These are phyloP conservation scores for Ptychochromis oligacanthus DNA, from an alignment of 2,113 vertebrate genomes.

Conservation along the genomic window DNA sequence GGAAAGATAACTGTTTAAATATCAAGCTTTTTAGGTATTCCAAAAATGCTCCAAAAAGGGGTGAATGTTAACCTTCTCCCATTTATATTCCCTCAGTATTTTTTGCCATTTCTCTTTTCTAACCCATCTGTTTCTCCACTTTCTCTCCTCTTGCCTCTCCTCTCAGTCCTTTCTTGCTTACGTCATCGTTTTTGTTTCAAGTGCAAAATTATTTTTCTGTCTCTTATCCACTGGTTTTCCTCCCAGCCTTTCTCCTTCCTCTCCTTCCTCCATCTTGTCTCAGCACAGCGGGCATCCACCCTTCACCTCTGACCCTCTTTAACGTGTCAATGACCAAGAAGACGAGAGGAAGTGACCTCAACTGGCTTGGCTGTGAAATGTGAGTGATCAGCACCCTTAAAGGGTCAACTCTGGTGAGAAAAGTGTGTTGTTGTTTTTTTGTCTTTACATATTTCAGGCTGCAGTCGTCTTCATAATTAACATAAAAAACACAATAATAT, in stretches of 20 bases:
- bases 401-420: not conserved
- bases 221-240: not conserved
- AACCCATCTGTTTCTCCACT: not conserved
- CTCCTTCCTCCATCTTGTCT: not conserved
- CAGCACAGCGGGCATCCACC: conserved; percentile 4
- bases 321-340: conserved; percentile 20
- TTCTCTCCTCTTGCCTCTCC: not conserved
- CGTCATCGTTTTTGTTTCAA: not conserved
- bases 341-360: conserved; percentile 38
- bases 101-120: not conserved
- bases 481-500: no score
- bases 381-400: not conserved
- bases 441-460: accelerated
- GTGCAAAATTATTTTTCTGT: not conserved
- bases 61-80: no score
- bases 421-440: accelerated
- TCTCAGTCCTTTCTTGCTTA: not conserved
- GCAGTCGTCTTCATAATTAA: not conserved
- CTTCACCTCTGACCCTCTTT: not conserved
- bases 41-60: no score
- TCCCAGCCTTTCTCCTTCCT: not conserved
- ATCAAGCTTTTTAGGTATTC: not conserved
- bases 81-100: not conserved
- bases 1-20: no score
- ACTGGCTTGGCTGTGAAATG: accelerated